Evolutionary conservation across 2,113 vertebrate genomes (phyloP).

Genomic region (Gobius niger): DNA sequence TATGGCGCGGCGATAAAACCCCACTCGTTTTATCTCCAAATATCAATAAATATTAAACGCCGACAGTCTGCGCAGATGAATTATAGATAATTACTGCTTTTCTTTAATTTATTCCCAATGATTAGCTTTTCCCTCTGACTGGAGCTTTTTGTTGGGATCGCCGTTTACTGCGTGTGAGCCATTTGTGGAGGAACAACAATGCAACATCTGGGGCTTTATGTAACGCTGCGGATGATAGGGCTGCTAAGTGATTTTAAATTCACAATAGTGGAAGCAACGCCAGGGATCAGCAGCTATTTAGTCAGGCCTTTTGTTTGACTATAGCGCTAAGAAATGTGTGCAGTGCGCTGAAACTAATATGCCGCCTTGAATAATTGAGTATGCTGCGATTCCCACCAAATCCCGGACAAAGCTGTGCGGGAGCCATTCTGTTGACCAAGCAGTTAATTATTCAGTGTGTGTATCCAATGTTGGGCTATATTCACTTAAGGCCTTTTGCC

Average conservation of each 20-base stretch:
- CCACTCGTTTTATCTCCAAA: constrained; percentile 1
- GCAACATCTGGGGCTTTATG: constrained; percentile 25
- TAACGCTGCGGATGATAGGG: constrained; percentile 10
- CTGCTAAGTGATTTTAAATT: constrained; percentile 42
- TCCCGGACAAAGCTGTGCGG: constrained; percentile 28
- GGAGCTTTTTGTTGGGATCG: neutral
- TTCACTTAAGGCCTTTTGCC: too few species aligned
- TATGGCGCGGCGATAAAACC: constrained; percentile 3
- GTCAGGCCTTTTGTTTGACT: constrained; percentile 38
- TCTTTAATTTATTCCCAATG: neutral
- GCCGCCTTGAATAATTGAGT: constrained; percentile 58
- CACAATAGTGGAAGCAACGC: constrained; percentile 23
- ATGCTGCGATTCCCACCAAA: constrained; percentile 19
- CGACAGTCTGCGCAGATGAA: constrained; percentile 3
- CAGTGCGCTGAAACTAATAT: constrained; percentile 48
- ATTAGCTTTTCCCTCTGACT: neutral
- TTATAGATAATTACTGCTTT: constrained; percentile 10
- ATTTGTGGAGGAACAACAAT: constrained; percentile 8
- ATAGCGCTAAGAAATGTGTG: constrained; percentile 36
- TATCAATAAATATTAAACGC: constrained; percentile 12
- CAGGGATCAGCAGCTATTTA: constrained; percentile 37
- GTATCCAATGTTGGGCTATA: too few species aligned
- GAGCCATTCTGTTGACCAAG: constrained; percentile 19
- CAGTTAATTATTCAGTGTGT: neutral
- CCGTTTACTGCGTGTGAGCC: constrained; percentile 1